phyloP scores from a whole-genome alignment of 2,888 invertebrate genomes.

The Tuta absoluta region DNA sequence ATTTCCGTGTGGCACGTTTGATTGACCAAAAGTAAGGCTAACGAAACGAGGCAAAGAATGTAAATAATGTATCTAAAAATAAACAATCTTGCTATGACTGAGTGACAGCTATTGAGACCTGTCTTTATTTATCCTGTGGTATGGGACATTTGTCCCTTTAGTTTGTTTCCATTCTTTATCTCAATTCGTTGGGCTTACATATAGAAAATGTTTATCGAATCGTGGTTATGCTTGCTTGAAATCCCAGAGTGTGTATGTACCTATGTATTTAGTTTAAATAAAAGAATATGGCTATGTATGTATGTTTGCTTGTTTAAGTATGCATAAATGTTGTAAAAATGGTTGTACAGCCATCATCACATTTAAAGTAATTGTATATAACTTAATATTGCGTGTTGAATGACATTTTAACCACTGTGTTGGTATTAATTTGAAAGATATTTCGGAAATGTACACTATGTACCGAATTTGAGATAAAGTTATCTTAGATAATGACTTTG shows the following conservation, averaged over 20 bases:
- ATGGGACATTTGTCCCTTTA: too few species aligned
- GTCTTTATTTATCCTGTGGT: too few species aligned
- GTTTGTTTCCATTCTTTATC: too few species aligned
- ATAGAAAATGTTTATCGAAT: too few species aligned
- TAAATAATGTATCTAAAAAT: too few species aligned
- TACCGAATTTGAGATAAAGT: constrained; percentile 33
- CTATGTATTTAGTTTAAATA: constrained; percentile 1
- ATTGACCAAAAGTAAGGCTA: too few species aligned
- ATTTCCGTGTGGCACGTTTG: too few species aligned
- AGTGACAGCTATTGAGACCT: too few species aligned
- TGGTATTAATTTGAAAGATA: constrained; percentile 4
- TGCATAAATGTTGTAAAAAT: not conserved
- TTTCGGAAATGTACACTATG: constrained; percentile 5
- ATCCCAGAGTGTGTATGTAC: not conserved
- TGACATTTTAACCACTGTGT: not conserved
- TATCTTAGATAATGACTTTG: constrained; percentile 52
- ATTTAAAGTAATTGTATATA: not conserved
- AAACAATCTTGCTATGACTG: too few species aligned
- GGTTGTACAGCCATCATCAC: not conserved
- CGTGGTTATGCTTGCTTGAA: too few species aligned
- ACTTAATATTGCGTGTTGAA: not conserved
- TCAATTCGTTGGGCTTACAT: too few species aligned
- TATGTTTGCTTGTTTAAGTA: constrained; percentile 9
- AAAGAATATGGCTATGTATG: constrained; percentile 15
- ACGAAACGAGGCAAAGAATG: too few species aligned